Percentiles rank a stretch among this genome's conserved stretches.
Evolutionary conservation across 2,113 vertebrate species (phyloP).

Genomic region (Bos javanicus): DNA sequence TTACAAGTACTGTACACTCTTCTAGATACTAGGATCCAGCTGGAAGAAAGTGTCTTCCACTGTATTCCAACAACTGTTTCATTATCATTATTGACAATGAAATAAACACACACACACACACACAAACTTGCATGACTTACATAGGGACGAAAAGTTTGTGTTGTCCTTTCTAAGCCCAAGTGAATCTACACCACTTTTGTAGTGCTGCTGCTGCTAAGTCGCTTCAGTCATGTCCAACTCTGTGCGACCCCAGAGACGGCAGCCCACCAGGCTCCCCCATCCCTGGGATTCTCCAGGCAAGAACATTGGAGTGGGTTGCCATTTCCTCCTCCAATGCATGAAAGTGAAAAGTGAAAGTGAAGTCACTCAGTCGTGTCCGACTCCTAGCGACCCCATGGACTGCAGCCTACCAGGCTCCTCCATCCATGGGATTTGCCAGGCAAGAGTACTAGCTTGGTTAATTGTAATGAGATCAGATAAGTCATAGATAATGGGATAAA

Average conservation of each 20-base stretch:
- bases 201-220: neutral
- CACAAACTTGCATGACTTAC: neutral
- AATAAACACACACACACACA: neutral
- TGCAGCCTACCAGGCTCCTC: no score
- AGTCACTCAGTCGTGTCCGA: no score
- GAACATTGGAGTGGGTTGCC: no score
- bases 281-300: no score
- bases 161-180: neutral
- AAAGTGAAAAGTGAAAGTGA: no score
- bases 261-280: no score
- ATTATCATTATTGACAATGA: neutral
- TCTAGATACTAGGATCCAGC: neutral
- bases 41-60: neutral
- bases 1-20: neutral
- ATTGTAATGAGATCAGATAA: neutral
- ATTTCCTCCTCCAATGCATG: no score
- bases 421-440: no score
- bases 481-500: neutral
- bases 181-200: neutral
- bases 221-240: no score
- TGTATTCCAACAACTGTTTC: neutral
- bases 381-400: no score
- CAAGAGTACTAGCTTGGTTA: neutral
- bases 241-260: no score
- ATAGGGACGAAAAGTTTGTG: neutral